Percentiles rank a stretch among this genome's conserved stretches.
These are phyloP conservation scores for Spodoptera littoralis DNA, from an alignment of 2,888 invertebrate genomes.

Conservation along the genomic window DNA sequence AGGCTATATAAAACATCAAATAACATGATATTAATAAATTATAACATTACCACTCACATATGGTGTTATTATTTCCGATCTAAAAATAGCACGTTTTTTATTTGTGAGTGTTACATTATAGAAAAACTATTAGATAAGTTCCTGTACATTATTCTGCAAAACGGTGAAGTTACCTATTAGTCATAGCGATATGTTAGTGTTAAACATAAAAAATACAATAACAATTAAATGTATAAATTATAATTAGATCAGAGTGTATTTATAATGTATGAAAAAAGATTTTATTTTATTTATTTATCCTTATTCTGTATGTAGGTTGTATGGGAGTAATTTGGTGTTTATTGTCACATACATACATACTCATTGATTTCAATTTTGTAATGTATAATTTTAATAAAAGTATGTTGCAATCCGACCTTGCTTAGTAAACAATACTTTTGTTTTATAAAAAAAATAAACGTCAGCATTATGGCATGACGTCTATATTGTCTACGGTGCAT, in stretches of 20 bases:
- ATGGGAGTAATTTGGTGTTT: slow-evolving; percentile 38
- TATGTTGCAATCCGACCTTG: slow-evolving; percentile 40
- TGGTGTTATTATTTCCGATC: slow-evolving; percentile 28
- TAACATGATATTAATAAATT: slow-evolving; percentile 3
- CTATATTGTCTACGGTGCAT: slow-evolving; percentile 13
- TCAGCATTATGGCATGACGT: slow-evolving; percentile 12
- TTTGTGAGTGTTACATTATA: slow-evolving; percentile 36
- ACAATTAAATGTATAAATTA: slow-evolving; percentile 48
- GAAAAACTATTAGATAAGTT: slow-evolving; percentile 42
- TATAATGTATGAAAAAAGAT: slow-evolving; percentile 72
- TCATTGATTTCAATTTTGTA: slow-evolving; percentile 32
- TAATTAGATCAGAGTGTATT: slow-evolving; percentile 77
- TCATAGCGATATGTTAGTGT: slow-evolving; percentile 51
- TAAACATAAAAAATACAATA: slow-evolving; percentile 40
- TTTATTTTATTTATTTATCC: slow-evolving; percentile 78
- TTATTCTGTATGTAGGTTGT: slow-evolving; percentile 60
- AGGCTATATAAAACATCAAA: background rate
- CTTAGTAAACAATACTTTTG: slow-evolving; percentile 25
- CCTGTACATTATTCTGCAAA: slow-evolving; percentile 68
- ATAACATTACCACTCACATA: slow-evolving; percentile 17
- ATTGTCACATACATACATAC: slow-evolving; percentile 12
- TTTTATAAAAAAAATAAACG: slow-evolving; percentile 14
- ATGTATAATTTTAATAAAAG: slow-evolving; percentile 18
- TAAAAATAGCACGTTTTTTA: slow-evolving; percentile 39
- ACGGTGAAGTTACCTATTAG: slow-evolving; percentile 86